Evolutionary conservation across 2,888 invertebrate species (phyloP).

Genomic region (Parasteatoda lunata): DNA sequence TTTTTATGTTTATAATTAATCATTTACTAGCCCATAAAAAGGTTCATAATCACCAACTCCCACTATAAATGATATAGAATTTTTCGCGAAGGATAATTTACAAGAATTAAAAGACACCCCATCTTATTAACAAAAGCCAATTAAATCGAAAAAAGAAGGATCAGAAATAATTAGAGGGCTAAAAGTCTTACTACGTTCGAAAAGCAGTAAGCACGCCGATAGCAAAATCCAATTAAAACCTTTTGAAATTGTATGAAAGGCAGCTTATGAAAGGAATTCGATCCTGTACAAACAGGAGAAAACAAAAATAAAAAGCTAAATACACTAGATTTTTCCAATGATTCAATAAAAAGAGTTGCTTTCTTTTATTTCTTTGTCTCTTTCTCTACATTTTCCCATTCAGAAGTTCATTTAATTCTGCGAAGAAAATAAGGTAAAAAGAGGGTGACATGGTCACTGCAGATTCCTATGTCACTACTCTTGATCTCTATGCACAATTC

Average conservation of each 20-base stretch:
- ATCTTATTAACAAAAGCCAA: too few relatives aligned
- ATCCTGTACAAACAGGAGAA: not conserved
- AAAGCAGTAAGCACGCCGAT: not conserved
- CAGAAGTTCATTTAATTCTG: conserved; percentile 50
- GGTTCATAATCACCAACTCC: too few relatives aligned
- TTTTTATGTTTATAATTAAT: too few relatives aligned
- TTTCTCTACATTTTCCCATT: conserved; percentile 45
- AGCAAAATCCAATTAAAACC: not conserved
- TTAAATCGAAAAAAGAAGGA: too few relatives aligned
- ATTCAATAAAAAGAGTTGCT: conserved; percentile 23
- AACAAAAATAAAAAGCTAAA: not conserved
- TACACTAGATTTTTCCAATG: not conserved
- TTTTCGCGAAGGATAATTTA: too few relatives aligned
- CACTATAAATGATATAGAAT: too few relatives aligned
- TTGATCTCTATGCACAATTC: conserved; percentile 50
- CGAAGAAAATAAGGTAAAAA: not conserved
- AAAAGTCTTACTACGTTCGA: too few relatives aligned
- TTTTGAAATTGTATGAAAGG: not conserved
- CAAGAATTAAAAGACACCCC: too few relatives aligned
- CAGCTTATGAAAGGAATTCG: not conserved
- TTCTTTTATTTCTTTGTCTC: conserved; percentile 13
- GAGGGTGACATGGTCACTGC: conserved; percentile 41
- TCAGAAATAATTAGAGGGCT: too few relatives aligned
- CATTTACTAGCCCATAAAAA: too few relatives aligned
- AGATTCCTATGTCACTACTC: conserved; percentile 41